Conservation (phyloP, 2,113 vertebrate species). For the Tragelaphus imberbis region DNA sequence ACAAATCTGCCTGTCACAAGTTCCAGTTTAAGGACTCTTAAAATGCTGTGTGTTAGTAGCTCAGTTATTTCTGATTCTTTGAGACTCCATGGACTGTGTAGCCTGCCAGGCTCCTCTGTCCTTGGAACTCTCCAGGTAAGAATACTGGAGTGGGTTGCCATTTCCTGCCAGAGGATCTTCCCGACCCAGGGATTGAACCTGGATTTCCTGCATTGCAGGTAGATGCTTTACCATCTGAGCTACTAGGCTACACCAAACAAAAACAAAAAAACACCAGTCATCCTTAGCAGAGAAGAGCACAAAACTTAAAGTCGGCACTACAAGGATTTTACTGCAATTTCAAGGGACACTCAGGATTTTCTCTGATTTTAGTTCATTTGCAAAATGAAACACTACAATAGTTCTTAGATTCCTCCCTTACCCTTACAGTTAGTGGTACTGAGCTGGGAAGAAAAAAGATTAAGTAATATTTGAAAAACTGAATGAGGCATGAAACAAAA, state of each 20-base stretch:
- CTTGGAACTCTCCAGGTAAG: neutral
- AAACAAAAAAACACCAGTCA: neutral
- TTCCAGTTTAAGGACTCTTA: neutral
- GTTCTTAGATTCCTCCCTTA: neutral
- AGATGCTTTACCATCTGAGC: neutral
- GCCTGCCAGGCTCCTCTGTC: neutral
- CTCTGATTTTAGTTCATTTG: neutral
- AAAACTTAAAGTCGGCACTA: neutral
- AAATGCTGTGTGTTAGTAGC: neutral
- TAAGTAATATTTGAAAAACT: neutral
- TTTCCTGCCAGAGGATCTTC: neutral
- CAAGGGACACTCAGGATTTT: neutral
- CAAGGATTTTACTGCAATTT: neutral
- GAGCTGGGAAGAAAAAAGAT: neutral
- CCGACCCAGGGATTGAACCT: fast-evolving
- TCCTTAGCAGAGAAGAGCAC: neutral
- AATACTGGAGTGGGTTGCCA: neutral
- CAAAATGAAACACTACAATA: neutral
- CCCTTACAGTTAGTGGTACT: neutral
- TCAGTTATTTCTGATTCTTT: neutral
- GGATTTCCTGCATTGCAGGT: neutral
- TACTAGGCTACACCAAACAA: neutral
- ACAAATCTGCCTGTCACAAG: neutral
- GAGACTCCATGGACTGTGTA: neutral
- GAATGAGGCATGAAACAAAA: neutral